Evolutionary conservation across 1,140 invertebrate genomes (phyloP).

Genomic region (Grapholita molesta): DNA sequence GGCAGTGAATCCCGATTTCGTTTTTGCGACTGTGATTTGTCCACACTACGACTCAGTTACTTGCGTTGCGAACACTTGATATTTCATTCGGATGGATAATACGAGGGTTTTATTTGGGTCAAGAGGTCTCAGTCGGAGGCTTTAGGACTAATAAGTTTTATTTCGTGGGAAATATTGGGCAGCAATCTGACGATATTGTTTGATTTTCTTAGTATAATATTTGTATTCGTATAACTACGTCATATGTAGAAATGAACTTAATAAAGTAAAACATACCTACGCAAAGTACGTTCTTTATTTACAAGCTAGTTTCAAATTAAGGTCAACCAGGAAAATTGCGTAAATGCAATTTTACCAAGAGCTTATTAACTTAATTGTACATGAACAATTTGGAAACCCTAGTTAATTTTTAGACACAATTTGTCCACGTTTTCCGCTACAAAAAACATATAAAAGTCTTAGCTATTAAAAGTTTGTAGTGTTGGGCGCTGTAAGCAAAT

Average conservation of each 20-base stretch:
- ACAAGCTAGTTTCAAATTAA: too few species aligned
- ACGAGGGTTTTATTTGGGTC: constrained; percentile 9
- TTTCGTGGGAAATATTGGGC: background rate
- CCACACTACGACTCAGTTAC: constrained; percentile 6
- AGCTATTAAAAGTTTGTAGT: background rate
- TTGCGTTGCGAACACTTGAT: constrained; percentile 13
- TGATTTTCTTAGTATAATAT: background rate
- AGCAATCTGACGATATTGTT: background rate
- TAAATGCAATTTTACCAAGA: too few species aligned
- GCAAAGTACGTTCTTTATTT: too few species aligned
- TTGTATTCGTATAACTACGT: too few species aligned
- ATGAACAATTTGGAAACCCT: too few species aligned
- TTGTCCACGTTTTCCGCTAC: too few species aligned
- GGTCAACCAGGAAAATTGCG: too few species aligned
- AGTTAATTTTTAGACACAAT: too few species aligned
- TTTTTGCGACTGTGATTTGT: constrained; percentile 16
- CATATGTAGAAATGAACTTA: too few species aligned
- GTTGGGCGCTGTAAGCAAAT: background rate
- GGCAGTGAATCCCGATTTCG: background rate
- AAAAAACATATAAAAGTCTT: background rate
- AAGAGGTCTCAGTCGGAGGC: background rate
- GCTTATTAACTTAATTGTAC: too few species aligned
- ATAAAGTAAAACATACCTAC: too few species aligned
- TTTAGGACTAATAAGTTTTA: constrained; percentile 12
- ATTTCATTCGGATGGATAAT: constrained; percentile 15